Evolutionary conservation across 2,888 invertebrate genomes (phyloP), one percentile per base, ranked within the genome.

Genomic region (Ophion ellenae): DNA sequence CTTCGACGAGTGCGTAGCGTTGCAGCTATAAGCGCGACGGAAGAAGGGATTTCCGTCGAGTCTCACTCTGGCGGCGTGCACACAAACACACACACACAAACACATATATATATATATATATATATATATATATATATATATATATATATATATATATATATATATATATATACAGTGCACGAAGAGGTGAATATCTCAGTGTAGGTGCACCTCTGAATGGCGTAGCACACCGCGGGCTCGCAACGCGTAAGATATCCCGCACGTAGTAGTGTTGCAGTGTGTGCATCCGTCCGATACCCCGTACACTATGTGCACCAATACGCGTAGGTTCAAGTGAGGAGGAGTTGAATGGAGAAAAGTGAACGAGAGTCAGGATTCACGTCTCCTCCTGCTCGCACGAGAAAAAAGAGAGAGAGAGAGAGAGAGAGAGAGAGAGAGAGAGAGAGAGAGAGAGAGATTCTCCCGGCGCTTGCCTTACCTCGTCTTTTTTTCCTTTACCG

Each of bases 311-410:
- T 32, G 57, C 24, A 61, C 69, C 24, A 36, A 78, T 75, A 79
- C 70, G 78, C 76, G 40, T 67, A 59, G 61, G 81, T 63, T 10
- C 61, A 10, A 45, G 73, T 45, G 4, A 67, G 63, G 73, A 64
- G 81, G 80, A 86, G 57, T 69, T 86, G 86, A 86, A 86, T 86
- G 86, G 86, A 86, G 86, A 83, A 83, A 85, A 85, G 83, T 73
- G 83, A 85, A 80, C 71, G 79, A 85, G 82, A 74, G 70, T 78
- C 79, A 40, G 53, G 59, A 28, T 63, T 61, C n/a, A 40, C 73
- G 59, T 59, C 24, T 59, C 64, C 73, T 67, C 64, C 3, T 69
- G 61, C 71, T 47, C 11, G 47, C 0, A 47, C 47, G 47, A 47
- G 14, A 40, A 40, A 40, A 40, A 40, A 32, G 32, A 32, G n/a